A percentile compares a stretch with the other conserved stretches of the same genome.
Conservation (phyloP, 1,140 invertebrate species). For the Pseudomyrmex sp. region DNA sequence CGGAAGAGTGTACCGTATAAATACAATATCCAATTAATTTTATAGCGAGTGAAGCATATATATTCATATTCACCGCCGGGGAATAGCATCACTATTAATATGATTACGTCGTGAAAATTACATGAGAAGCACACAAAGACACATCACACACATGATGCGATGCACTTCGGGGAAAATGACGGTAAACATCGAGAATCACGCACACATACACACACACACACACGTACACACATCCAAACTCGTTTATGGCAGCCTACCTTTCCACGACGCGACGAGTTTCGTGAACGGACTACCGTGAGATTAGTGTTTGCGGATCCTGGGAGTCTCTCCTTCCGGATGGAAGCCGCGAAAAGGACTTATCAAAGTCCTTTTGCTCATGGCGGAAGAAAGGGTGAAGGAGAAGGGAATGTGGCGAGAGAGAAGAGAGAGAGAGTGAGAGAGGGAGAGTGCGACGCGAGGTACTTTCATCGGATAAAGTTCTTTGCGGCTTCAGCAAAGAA, state of each 20-base stretch:
- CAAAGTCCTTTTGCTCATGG: constrained; percentile 41
- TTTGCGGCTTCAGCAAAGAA: constrained; percentile 29
- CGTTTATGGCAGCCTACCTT: background rate
- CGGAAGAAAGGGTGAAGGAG: constrained; percentile 22
- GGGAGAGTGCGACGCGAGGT: no score
- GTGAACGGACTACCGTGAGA: constrained; percentile 26
- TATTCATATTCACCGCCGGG: background rate
- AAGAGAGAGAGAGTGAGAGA: background rate
- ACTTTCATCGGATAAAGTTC: constrained; percentile 68
- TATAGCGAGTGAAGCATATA: background rate
- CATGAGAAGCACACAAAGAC: background rate
- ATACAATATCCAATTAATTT: constrained; percentile 6
- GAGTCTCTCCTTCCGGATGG: background rate
- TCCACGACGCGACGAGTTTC: background rate
- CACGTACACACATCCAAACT: no score
- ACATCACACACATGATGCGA: background rate
- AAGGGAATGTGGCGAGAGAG: background rate
- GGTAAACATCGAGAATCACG: constrained; percentile 33
- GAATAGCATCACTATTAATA: background rate
- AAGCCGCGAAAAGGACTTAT: constrained; percentile 49
- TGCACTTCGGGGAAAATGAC: background rate
- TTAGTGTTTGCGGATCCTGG: constrained; percentile 8
- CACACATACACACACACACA: no score
- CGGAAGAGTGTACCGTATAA: background rate
- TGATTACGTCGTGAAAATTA: constrained; percentile 19